Evolutionary conservation across 2,888 invertebrate species (phyloP), one percentile per base, ranked within the genome.

Genomic region (Agrotis puta): DNA sequence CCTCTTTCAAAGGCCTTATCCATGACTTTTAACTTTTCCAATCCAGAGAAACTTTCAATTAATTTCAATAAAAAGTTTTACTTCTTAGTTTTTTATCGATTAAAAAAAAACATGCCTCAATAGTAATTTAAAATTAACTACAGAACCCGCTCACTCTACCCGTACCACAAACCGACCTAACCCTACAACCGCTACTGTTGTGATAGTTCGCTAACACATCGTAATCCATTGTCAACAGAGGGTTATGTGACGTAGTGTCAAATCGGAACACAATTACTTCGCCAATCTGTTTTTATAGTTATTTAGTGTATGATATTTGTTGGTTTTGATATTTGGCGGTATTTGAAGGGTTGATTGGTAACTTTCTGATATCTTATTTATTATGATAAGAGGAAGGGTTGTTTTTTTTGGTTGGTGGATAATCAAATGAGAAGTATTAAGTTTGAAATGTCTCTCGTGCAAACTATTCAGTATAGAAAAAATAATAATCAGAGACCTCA

Each of bases 221-320:
- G 50, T 56, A 82, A 78, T 64, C 78, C 51, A 77, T 33, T 69
- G 68, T 24, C 64, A 73, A 74, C 58, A 64, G 67, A 79, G 83
- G 83, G 83, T 79, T 69, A 54, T 3, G 27, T 43, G 39, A 81
- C 56, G 43, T 56, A 69, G 56, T 66, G 65, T 79, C 64, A 68
- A 70, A 72, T 77, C 16, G 22, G 33, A 54, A 64, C 48, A 24
- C 66, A 68, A 70, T 74, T 62, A 74, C 45, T 13, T 58, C 9
- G 39, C 27, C 68, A 73, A 70, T 77, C 43, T 64, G 68, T 81
- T 76, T 77, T 56, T 76, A 68, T 50, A 48, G 43, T 45, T 50
- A 53, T 74, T 27, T 62, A 24, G 16, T 22, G 20, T 71, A 39
- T 78, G 78, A 22, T 45, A 39, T 65, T 56, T 58, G 72, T 54